Evolutionary conservation across 2,113 vertebrate species (phyloP), one percentile per base, ranked within the genome.

Genomic region (Sebastes fasciatus): DNA sequence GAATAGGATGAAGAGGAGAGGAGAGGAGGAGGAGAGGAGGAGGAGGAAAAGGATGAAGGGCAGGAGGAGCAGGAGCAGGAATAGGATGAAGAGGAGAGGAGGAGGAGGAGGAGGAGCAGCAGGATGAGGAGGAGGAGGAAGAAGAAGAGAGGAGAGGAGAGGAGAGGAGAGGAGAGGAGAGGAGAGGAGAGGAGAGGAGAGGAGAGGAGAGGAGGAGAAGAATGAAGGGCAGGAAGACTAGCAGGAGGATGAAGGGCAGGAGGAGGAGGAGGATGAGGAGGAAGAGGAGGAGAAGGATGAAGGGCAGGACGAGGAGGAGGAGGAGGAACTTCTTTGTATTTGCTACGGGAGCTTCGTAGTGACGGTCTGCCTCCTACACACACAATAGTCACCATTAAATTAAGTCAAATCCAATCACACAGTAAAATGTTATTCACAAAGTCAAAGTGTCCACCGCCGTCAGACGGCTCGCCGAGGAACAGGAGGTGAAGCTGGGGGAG

Each of bases 341-440:
- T 67, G 73, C 45, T 82, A 79, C 11, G 1, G 52, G 67, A 55
- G 48, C 19, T 21, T 61, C 21, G n/a, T 67, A 16, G 52, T 5
- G 13, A 9, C 55, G 1, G 10, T 76, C 77, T 48, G 69, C 78
- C 42, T 48, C 66, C 64, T 45, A 79, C 26, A 64, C 82, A 55
- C 54, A n/a, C 14, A 87, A 91, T 84, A 87, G 8, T 79, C 76
- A 83, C 84, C 72, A 74, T 87, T 80, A 86, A 87, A 84, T 89
- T 79, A 86, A 77, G 42, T 78, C 60, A 40, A 79, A 77, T 79
- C 84, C 74, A 78, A 74, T 79, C 79, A 87, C 86, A 91, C 86
- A 82, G 40, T 63, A 80, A 89, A 80, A 88, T 48, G 77, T 68
- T 84, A 79, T 85, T 82, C 80, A 87, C 77, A 89, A 68, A 76